Percentiles rank a stretch among this genome's conserved stretches.
These are phyloP conservation scores for Mayetiola destructor DNA, from an alignment of 2,888 invertebrate genomes.

Conservation along the genomic window DNA sequence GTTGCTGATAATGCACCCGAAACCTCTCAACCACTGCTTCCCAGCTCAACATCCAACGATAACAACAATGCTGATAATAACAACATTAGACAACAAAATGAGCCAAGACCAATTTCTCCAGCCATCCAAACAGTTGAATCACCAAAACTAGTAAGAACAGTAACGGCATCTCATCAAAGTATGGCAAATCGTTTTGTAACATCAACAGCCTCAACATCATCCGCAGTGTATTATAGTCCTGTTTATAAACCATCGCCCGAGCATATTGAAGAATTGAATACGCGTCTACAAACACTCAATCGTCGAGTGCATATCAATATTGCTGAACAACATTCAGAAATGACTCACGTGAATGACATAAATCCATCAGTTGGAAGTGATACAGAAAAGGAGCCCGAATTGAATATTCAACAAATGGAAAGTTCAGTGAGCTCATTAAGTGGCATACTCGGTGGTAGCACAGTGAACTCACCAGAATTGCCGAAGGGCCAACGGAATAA, in stretches of 20 bases:
- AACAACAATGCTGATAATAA: too few species aligned
- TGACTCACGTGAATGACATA: background rate
- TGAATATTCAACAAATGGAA: conserved; percentile 13
- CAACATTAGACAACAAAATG: background rate
- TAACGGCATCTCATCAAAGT: background rate
- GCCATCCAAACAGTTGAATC: background rate
- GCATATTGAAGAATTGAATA: conserved; percentile 14
- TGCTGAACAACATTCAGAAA: background rate
- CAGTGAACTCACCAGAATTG: background rate
- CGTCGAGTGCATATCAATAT: background rate
- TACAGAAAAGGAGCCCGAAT: background rate
- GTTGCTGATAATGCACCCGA: background rate
- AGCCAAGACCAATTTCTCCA: background rate
- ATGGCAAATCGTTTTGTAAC: background rate
- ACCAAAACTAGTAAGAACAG: background rate
- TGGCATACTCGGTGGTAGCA: background rate
- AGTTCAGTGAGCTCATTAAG: conserved; percentile 9
- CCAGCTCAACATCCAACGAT: background rate
- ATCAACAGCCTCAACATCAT: background rate
- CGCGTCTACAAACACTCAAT: conserved; percentile 11
- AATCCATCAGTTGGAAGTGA: conserved; percentile 8
- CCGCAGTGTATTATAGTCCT: background rate
- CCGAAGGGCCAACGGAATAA: background rate
- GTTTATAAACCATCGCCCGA: background rate
- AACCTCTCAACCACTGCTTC: background rate